Percentiles rank a stretch among this genome's conserved stretches.
phyloP scores from a whole-genome alignment of 2,888 invertebrate genomes.

The Tachina grossa region DNA sequence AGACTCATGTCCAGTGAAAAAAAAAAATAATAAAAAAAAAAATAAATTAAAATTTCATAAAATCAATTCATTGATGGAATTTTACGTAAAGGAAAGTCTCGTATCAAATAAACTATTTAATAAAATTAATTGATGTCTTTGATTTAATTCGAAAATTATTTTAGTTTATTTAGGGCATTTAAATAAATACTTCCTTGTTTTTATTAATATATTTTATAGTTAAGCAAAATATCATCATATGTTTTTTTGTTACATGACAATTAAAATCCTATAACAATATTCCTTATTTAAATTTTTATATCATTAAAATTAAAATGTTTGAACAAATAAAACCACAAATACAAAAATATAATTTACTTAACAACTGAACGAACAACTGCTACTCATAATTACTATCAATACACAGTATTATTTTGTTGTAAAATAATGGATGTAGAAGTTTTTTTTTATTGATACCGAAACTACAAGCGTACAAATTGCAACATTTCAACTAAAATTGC shows the following conservation, averaged over 20 bases:
- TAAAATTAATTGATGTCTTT: too few relatives aligned
- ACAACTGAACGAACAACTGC: constrained; percentile 6
- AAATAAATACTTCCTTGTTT: too few relatives aligned
- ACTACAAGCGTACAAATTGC: not conserved
- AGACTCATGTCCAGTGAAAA: too few relatives aligned
- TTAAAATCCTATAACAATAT: not conserved
- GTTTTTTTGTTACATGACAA: not conserved
- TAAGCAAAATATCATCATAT: not conserved
- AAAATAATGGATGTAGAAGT: not conserved
- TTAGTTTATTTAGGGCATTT: too few relatives aligned
- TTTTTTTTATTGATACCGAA: constrained; percentile 24
- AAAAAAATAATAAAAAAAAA: too few relatives aligned
- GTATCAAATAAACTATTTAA: too few relatives aligned
- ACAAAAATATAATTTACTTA: constrained; percentile 10
- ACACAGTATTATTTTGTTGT: not conserved
- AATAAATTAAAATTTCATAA: too few relatives aligned
- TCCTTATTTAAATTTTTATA: not conserved
- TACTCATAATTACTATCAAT: constrained; percentile 2
- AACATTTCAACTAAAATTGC: constrained; percentile 24
- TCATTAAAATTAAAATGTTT: not conserved
- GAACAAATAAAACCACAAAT: not conserved
- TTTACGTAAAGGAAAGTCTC: too few relatives aligned
- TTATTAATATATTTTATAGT: too few relatives aligned
- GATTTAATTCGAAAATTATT: too few relatives aligned
- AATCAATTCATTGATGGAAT: too few relatives aligned